Conservation (phyloP, 2,888 invertebrate genomes). For the Rhagium mordax region DNA sequence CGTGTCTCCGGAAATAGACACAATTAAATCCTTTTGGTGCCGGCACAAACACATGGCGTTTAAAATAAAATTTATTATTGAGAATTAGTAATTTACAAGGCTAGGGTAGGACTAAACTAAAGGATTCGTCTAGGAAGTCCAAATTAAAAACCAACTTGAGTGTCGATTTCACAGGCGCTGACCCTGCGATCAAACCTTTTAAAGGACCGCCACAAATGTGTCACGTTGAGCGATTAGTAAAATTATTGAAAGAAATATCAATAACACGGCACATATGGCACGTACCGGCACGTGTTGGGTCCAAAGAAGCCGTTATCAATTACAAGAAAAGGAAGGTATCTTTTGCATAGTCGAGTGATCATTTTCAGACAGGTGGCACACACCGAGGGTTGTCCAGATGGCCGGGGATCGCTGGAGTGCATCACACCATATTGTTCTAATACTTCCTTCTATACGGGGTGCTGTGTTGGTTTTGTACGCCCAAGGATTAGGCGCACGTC, state of each 20-base stretch:
- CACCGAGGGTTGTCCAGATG: conserved; percentile 41
- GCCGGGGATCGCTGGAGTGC: conserved; percentile 32
- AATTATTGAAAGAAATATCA: conserved; percentile 26
- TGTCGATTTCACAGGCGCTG: not conserved
- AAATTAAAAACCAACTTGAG: not conserved
- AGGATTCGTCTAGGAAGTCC: not conserved
- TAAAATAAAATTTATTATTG: too few relatives aligned
- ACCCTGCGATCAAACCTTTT: not conserved
- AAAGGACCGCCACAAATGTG: not conserved
- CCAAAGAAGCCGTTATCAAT: conserved; percentile 45
- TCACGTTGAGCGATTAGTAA: conserved; percentile 27
- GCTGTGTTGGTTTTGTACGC: conserved; percentile 5
- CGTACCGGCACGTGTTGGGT: conserved; percentile 39
- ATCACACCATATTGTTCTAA: conserved; percentile 38
- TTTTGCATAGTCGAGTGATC: conserved; percentile 44
- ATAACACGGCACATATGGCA: conserved; percentile 23
- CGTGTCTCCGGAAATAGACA: not conserved
- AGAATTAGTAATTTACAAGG: too few relatives aligned
- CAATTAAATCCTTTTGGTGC: not conserved
- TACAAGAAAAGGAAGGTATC: conserved; percentile 35
- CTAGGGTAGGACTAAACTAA: too few relatives aligned
- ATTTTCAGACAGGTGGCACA: conserved; percentile 46
- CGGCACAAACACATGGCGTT: too few relatives aligned
- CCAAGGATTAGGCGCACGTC: not conserved
- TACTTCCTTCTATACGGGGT: conserved; percentile 25